Percentiles rank a stretch among this genome's conserved stretches.
These are phyloP conservation scores for Lasioglossum calceatum DNA, from an alignment of 2,888 invertebrate genomes.

Conservation along the genomic window DNA sequence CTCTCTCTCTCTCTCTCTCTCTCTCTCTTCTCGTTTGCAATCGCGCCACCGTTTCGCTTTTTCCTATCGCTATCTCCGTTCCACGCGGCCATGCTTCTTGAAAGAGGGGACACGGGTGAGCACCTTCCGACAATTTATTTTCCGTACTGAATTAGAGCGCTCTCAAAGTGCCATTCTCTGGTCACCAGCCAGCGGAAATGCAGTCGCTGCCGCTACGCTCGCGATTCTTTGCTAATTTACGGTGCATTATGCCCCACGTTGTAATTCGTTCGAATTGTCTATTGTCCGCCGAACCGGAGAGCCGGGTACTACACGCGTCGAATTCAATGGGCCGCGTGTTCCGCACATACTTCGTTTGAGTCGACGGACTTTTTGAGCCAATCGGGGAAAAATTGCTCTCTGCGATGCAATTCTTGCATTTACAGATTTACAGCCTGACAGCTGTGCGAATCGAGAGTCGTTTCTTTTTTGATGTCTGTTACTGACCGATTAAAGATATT, in stretches of 20 bases:
- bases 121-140: slow-evolving; percentile 72
- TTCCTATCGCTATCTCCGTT: neutral
- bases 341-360: neutral
- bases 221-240: slow-evolving; percentile 51
- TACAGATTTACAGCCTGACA: neutral
- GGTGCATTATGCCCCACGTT: slow-evolving; percentile 44
- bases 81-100: slow-evolving; percentile 25
- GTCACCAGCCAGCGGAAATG: slow-evolving; percentile 43
- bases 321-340: neutral
- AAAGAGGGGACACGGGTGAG: slow-evolving; percentile 46
- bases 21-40: slow-evolving; percentile 11
- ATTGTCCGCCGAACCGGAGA: slow-evolving; percentile 8
- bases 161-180: slow-evolving; percentile 55
- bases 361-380: neutral
- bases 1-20: neutral
- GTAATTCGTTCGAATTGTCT: slow-evolving; percentile 49
- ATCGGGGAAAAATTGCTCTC: neutral
- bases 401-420: neutral
- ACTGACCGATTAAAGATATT: neutral
- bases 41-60: neutral
- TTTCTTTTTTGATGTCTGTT: neutral
- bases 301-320: neutral
- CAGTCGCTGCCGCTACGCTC: slow-evolving; percentile 32
- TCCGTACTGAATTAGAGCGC: slow-evolving; percentile 68
- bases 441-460: neutral